Base-by-base conservation (phyloP, 2,113 vertebrate genomes). In the Lagopus muta region DNA sequence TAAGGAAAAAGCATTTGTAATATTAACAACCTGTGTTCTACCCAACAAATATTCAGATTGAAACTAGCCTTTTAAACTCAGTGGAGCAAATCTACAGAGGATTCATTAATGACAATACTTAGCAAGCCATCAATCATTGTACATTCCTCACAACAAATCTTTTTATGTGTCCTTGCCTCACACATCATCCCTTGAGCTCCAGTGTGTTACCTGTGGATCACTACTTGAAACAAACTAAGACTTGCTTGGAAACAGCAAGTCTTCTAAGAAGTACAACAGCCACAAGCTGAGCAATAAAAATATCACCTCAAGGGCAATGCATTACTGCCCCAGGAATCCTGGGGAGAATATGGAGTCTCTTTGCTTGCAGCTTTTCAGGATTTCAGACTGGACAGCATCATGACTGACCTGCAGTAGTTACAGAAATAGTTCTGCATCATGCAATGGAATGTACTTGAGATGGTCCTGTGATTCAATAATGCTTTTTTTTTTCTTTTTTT, bases 401-500 rank as follows among this genome's bases (percentile, higher is more conserved):
- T 17, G 22, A 8, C 7, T 18, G 28, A 36, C 3, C 14, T 86
- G 2, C 55, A 76, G 43, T 43, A 12, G 20, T 73, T 55, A 2
- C 0, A 1, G 30, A 30, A 36, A 28, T 11, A 58, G 36, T 32
- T 5, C 3, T 76, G 15, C 15, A 67, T 61, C 7, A 15, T 40
- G 5, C 4, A 43, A 13, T 3, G 0, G 0, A 3, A 16, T 3
- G n/a, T 57, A 47, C 34, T 89, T 34, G 6, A 69, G 28, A 8
- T 21, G n/a, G 28, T 30, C 52, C 70, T 89, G 22, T 20, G 82
- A 28, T 79, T 57, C 6, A 22, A 6, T 28, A 18, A 50, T 13
- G 22, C 4, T 64, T 50, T 13, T 69, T 8, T 58, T n/a, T 50
- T 24, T 47, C 60, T 45, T 11, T 64, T 50, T 13, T 69, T 8